These are phyloP conservation scores for Gastracanthus pulcherrimus DNA, from an alignment of 2,888 invertebrate genomes.

Conservation along the genomic window DNA sequence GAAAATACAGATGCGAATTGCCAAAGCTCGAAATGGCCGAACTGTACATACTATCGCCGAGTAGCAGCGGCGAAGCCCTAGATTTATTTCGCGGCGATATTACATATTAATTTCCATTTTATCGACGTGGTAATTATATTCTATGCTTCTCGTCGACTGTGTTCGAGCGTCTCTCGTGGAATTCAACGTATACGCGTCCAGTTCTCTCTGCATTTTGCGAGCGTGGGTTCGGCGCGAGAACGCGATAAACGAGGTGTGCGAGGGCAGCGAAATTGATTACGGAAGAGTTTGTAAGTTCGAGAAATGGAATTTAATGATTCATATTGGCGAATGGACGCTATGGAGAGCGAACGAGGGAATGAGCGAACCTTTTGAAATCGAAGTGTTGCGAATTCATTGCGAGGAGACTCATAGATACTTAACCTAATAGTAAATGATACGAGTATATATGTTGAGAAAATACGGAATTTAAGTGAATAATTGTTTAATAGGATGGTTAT, in stretches of 20 bases:
- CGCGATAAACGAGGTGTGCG: background rate
- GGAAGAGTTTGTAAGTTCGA: constrained; percentile 29
- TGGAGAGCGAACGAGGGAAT: background rate
- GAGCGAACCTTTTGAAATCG: background rate
- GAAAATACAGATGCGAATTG: too few species aligned
- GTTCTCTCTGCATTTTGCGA: background rate
- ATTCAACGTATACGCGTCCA: background rate
- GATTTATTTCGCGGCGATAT: constrained; percentile 60
- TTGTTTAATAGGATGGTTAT: too few species aligned
- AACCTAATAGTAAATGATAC: too few species aligned
- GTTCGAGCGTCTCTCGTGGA: constrained; percentile 15
- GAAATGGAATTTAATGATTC: constrained; percentile 40
- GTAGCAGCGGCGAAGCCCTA: background rate
- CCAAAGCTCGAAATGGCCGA: too few species aligned
- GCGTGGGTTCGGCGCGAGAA: background rate
- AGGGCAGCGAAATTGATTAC: constrained; percentile 15
- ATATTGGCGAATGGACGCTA: constrained; percentile 10
- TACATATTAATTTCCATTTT: constrained; percentile 61
- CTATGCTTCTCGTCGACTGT: background rate
- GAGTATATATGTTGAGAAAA: too few species aligned
- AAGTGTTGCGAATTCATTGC: background rate
- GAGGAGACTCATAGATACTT: background rate
- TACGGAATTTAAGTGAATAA: too few species aligned
- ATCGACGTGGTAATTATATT: constrained; percentile 37
- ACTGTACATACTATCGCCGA: too few species aligned